Evolutionary conservation across 2,888 invertebrate species (phyloP).

Genomic region (Dioctria linearis): DNA sequence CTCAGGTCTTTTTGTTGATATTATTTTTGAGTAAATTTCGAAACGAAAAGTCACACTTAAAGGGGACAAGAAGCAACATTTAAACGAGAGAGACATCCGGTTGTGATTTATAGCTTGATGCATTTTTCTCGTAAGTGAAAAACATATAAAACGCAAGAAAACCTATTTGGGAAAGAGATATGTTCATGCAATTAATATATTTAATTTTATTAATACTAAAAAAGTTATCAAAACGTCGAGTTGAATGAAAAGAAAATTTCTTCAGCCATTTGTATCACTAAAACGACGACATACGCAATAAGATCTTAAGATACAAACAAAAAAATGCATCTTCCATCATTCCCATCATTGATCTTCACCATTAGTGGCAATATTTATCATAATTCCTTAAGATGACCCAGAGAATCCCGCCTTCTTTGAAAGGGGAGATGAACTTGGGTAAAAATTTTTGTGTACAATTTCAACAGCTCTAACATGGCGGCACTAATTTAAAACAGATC

Average conservation of each 20-base stretch:
- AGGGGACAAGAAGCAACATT: constrained; percentile 17
- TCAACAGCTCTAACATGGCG: constrained; percentile 52
- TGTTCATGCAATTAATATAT: neutral
- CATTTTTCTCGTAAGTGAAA: constrained; percentile 39
- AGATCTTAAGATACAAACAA: neutral
- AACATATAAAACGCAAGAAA: constrained; percentile 22
- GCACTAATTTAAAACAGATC: constrained; percentile 59
- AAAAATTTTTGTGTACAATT: constrained; percentile 8
- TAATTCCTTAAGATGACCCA: neutral
- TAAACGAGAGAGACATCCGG: constrained; percentile 40
- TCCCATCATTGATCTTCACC: neutral
- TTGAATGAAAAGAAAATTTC: neutral
- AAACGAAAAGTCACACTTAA: constrained; percentile 9
- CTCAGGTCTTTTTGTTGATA: too few relatives aligned
- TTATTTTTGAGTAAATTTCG: too few relatives aligned
- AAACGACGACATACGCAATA: too few relatives aligned
- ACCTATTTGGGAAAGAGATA: neutral
- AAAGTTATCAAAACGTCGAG: neutral
- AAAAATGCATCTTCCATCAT: neutral
- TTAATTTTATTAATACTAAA: neutral
- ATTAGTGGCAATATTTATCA: neutral
- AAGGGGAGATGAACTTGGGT: constrained; percentile 14
- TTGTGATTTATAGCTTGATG: constrained; percentile 45
- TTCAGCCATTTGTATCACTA: neutral
- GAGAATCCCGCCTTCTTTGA: constrained; percentile 37